These are phyloP conservation scores for Amblyjoppa fuscipennis DNA, from an alignment of 2,888 invertebrate genomes.

Conservation along the genomic window DNA sequence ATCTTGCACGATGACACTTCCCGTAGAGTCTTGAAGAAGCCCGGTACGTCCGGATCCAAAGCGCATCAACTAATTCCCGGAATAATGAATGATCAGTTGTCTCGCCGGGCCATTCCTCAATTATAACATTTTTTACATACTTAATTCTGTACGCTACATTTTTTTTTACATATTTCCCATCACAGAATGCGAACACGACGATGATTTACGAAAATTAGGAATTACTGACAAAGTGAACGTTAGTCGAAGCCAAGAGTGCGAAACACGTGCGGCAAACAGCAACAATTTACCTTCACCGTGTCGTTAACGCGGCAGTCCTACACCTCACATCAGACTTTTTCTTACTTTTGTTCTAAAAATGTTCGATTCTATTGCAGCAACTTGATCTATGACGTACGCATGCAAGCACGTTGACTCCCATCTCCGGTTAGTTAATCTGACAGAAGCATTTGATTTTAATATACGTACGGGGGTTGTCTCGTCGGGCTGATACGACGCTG, in stretches of 20 bases:
- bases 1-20: slow-evolving; percentile 87
- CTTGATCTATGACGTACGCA: slow-evolving; percentile 8
- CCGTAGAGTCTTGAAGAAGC: slow-evolving; percentile 87
- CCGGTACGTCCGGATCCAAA: slow-evolving; percentile 86
- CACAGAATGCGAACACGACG: slow-evolving; percentile 51
- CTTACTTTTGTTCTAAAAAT: slow-evolving; percentile 18
- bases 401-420: slow-evolving; percentile 32
- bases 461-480: slow-evolving; percentile 92
- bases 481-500: slow-evolving; percentile 85
- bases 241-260: slow-evolving; percentile 29
- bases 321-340: slow-evolving; percentile 38
- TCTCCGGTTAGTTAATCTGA: slow-evolving; percentile 33
- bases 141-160: not conserved
- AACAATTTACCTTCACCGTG: slow-evolving; percentile 71
- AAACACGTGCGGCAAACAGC: slow-evolving; percentile 35
- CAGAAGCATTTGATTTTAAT: slow-evolving; percentile 44
- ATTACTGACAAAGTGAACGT: slow-evolving; percentile 30
- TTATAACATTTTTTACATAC: not conserved
- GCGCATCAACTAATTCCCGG: slow-evolving; percentile 87
- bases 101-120: not conserved
- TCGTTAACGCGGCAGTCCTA: slow-evolving; percentile 58
- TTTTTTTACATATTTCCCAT: slow-evolving; percentile 28
- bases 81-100: slow-evolving; percentile 52
- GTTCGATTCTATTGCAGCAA: not conserved
- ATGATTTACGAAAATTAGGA: slow-evolving; percentile 56